Evolutionary conservation across 1,140 invertebrate species (phyloP), one percentile per base, ranked within the genome.

Genomic region (Papilio helenus): DNA sequence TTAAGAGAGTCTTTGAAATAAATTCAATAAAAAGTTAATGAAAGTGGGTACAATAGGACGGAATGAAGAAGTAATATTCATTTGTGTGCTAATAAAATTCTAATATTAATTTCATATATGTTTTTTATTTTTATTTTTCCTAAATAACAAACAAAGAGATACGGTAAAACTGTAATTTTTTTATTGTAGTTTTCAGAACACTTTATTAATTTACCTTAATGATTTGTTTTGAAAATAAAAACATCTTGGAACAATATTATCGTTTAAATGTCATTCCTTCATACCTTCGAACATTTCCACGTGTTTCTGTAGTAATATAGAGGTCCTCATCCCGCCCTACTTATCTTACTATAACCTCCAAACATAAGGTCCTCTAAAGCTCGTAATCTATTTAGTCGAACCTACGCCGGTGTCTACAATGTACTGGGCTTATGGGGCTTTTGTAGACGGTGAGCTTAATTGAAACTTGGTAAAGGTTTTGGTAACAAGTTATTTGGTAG

Each of bases 381-480:
- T 82, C 79, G 80, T 85, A 88, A 88, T 88, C 86, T 87, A 87
- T 89, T 85, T 85, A 87, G 84, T 83, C 79, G 79, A 81, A 87
- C 83, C 84, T 87, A 86, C 87, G 84, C 83, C 80, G 80, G 85
- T 84, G 86, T 87, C 87, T 88, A 87, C 86, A 85, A 80, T 79
- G 85, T 82, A 81, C 81, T 82, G 79, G 82, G 85, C 87, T 88
- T 88, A 87, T 81, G 83, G 79, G 85, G 84, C 81, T 84, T 85
- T 83, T 83, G 84, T 81, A 84, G 85, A 81, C 84, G 85, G 86
- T 39, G 79, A 84, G 86, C 84, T 89, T 90, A 89, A 91, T 91
- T 89, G 90, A 90, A 91, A 89, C 86, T 90, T 90, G 85, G 87
- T 81, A 73, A 81, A 76, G 82, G 80, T 81, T 84, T 85, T 88